Evolutionary conservation across 2,797 vertebrate genomes (phyloP), one percentile per base, ranked within the genome.

Genomic region (Sebastiscus albofasciatus): DNA sequence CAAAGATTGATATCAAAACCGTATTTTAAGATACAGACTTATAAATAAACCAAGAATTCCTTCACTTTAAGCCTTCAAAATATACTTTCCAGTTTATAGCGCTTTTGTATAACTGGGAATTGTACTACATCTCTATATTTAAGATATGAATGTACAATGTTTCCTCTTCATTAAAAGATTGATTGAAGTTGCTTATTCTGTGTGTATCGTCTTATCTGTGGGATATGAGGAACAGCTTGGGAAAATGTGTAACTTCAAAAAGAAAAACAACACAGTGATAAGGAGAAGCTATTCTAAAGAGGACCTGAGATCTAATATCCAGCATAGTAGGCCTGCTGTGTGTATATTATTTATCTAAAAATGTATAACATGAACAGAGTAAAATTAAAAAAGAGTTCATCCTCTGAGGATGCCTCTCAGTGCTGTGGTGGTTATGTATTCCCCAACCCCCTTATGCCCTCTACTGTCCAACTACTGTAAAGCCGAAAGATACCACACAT

Each of bases 381-480:
- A 10, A 66, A 36, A 36, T 24, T 0, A 26, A 8, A 31, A 16
- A n/a, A 20, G 14, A 16, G 11, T 4, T 10, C 0, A 29, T 36
- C 36, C 24, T 55, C 16, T 20, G 3, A 39, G 2, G 69, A 39
- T 8, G 20, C 20, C 52, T 24, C 24, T 74, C 20, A 8, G 26
- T 24, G 60, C 22, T 54, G 5, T 49, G 22, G 24, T 60, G 59
- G 22, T 34, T 31, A 6, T 9, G 10, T 20, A 14, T 79, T 75
- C 12, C 36, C 18, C 62, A 73, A 60, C 61, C n/a, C 58, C 18
- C 22, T 84, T 67, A 81, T 86, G 91, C 90, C 90, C 89, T 84
- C 92, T 92, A 85, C 81, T 92, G 92, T 62, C 66, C 79, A 79
- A 13, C 16, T 4, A 3, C 24, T 62, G 58, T 52, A 82, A 58